Conservation (phyloP, 2,888 invertebrate species). For the Alviniconcha strummeri region DNA sequence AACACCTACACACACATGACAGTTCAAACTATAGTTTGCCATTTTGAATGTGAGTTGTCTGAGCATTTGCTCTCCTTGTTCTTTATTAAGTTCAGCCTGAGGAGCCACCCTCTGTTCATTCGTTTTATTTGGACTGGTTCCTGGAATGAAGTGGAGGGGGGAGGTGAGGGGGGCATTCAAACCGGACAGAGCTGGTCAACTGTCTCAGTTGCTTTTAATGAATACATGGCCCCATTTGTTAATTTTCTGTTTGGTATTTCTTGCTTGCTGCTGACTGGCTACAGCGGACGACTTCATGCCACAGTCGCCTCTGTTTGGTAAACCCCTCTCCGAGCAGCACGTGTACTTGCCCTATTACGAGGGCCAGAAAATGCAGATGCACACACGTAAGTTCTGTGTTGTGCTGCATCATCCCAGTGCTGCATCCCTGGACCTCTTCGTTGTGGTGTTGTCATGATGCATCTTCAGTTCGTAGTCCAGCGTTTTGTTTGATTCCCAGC, state of each 20-base stretch:
- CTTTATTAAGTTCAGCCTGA: no score
- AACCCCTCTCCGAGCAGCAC: slow-evolving; percentile 85
- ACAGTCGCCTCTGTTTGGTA: slow-evolving; percentile 81
- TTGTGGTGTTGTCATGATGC: no score
- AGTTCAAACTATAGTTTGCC: no score
- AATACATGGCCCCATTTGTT: background rate
- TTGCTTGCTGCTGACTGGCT: slow-evolving; percentile 20
- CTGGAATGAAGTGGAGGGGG: no score
- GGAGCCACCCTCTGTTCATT: no score
- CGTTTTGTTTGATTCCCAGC: background rate
- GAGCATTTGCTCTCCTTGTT: background rate
- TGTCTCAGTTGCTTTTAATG: no score
- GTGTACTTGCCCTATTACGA: slow-evolving; percentile 88
- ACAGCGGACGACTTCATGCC: slow-evolving; percentile 75
- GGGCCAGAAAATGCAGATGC: slow-evolving; percentile 85
- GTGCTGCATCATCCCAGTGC: slow-evolving; percentile 1
- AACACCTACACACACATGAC: no score
- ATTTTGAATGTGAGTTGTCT: background rate
- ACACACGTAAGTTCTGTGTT: slow-evolving; percentile 82
- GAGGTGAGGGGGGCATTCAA: no score
- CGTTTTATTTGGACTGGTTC: no score
- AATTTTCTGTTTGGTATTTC: slow-evolving; percentile 7
- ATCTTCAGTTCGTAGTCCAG: no score
- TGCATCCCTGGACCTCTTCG: background rate
- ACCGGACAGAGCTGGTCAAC: no score